phyloP scores from a whole-genome alignment of 2,113 vertebrate species.

The Corythaeola cristata region DNA sequence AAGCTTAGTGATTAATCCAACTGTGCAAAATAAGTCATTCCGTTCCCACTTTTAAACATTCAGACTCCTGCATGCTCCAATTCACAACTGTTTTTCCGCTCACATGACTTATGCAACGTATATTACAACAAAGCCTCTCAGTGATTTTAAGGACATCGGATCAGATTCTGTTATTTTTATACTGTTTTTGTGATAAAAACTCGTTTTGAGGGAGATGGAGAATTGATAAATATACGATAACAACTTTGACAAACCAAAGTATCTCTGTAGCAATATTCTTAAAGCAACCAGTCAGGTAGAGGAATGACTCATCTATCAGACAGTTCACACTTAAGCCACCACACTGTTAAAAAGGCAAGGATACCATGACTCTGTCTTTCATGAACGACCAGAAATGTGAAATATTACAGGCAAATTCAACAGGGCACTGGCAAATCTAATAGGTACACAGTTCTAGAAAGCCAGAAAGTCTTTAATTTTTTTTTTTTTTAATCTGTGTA shows the following conservation, averaged over 20 bases:
- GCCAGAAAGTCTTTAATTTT: not conserved
- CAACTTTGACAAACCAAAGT: not conserved
- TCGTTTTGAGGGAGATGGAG: not conserved
- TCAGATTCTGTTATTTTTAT: not conserved
- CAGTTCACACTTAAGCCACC: slow-evolving; percentile 1
- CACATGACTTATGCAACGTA: not conserved
- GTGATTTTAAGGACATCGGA: not conserved
- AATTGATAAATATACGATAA: not conserved
- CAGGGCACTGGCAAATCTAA: slow-evolving; percentile 27
- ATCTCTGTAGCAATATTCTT: not conserved
- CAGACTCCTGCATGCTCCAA: not conserved
- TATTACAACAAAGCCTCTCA: not conserved
- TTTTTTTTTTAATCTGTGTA: not conserved
- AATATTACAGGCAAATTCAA: not conserved
- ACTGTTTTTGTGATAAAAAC: not conserved
- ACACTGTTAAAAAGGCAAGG: slow-evolving; percentile 59
- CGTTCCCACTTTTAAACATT: not conserved
- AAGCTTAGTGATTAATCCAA: not conserved
- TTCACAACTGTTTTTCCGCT: not conserved
- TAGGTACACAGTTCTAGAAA: not conserved
- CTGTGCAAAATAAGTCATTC: slow-evolving; percentile 14
- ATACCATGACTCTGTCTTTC: not conserved
- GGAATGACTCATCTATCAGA: slow-evolving; percentile 39
- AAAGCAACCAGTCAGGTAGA: not conserved
- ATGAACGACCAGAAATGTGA: slow-evolving; percentile 5